Conservation (phyloP, 2,888 invertebrate species). For the Noctua comes region DNA sequence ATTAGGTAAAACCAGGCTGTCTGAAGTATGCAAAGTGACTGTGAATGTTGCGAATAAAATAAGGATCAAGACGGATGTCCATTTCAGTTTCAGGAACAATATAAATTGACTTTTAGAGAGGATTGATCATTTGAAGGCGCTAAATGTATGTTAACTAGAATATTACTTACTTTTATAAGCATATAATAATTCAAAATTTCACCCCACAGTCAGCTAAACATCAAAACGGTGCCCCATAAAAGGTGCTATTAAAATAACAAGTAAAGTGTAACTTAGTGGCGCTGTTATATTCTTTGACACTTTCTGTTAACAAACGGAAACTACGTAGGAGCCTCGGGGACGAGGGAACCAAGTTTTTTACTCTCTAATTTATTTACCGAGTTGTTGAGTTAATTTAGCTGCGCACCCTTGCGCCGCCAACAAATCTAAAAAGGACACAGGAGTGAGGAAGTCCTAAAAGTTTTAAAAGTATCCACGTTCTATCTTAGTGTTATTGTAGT, state of each 20-base stretch:
- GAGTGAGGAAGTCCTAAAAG: slow-evolving; percentile 44
- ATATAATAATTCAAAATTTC: background rate
- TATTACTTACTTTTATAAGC: background rate
- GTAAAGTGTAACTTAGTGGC: slow-evolving; percentile 25
- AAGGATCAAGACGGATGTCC: too few species aligned
- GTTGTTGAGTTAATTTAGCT: slow-evolving; percentile 73
- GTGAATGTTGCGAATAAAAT: background rate
- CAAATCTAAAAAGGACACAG: slow-evolving; percentile 55
- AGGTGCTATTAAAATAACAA: slow-evolving; percentile 24
- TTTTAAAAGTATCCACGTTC: slow-evolving; percentile 51
- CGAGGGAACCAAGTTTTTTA: slow-evolving; percentile 65
- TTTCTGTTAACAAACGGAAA: slow-evolving; percentile 62
- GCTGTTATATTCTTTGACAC: slow-evolving; percentile 43
- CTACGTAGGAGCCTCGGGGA: slow-evolving; percentile 49
- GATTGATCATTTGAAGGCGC: background rate
- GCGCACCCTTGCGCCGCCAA: slow-evolving; percentile 48
- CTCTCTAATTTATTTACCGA: slow-evolving; percentile 71
- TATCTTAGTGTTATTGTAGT: slow-evolving; percentile 53
- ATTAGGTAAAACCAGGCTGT: slow-evolving; percentile 50
- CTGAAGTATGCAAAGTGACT: slow-evolving; percentile 16
- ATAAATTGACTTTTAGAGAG: too few species aligned
- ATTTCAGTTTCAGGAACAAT: background rate
- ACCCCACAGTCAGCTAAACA: background rate
- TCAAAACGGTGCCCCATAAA: slow-evolving; percentile 4
- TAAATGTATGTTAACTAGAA: background rate